phyloP scores from a whole-genome alignment of 2,113 vertebrate genomes.

The Psammodynastes pulverulentus region DNA sequence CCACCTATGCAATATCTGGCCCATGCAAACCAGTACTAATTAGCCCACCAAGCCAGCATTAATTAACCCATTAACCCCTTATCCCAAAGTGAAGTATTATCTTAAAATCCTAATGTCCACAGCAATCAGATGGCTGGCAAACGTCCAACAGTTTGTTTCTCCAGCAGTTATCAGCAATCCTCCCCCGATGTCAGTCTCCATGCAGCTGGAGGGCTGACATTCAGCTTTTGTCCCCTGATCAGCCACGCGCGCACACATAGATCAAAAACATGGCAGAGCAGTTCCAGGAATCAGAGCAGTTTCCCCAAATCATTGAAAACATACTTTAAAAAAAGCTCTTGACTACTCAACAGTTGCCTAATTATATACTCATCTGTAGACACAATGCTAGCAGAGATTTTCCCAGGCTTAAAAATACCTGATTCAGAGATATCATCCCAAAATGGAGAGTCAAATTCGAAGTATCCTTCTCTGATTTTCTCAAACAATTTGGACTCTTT shows the following conservation, averaged over 20 bases:
- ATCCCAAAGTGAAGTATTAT: too few relatives aligned
- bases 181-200: too few relatives aligned
- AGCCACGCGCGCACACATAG: not conserved
- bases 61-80: too few relatives aligned
- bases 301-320: not conserved
- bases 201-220: too few relatives aligned
- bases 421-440: constrained; percentile 94
- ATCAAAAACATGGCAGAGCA: not conserved
- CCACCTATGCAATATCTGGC: too few relatives aligned
- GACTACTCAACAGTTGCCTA: not conserved
- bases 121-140: too few relatives aligned
- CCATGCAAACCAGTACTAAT: too few relatives aligned
- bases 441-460: constrained; percentile 89
- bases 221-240: too few relatives aligned
- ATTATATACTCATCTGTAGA: not conserved
- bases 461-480: constrained; percentile 91
- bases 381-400: not conserved
- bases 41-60: too few relatives aligned
- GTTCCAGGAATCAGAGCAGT: not conserved
- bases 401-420: constrained; percentile 65
- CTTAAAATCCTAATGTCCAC: too few relatives aligned
- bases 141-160: too few relatives aligned
- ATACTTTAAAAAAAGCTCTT: not conserved
- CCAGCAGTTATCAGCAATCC: too few relatives aligned
- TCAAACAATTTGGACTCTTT: constrained; percentile 87